Evolutionary conservation across 2,888 invertebrate species (phyloP).

Genomic region (Drosophila testacea): DNA sequence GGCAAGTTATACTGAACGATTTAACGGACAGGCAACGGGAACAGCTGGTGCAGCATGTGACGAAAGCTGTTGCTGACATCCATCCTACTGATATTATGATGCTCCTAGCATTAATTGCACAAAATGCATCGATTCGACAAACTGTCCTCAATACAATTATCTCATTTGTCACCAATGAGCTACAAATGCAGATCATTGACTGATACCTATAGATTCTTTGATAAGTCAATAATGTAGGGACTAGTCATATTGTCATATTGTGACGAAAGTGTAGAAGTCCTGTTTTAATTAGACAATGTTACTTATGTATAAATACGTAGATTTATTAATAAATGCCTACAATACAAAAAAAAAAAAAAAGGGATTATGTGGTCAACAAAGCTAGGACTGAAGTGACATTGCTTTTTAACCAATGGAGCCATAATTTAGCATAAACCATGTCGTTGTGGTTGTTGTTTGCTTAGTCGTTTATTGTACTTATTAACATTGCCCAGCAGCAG

Average conservation of each 20-base stretch:
- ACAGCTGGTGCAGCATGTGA: slow-evolving; percentile 76
- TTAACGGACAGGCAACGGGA: slow-evolving; percentile 80
- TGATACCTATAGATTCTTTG: slow-evolving; percentile 47
- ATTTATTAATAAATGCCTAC: slow-evolving; percentile 35
- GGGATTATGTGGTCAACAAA: slow-evolving; percentile 34
- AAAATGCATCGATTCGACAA: slow-evolving; percentile 77
- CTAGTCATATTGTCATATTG: neutral
- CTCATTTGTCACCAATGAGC: slow-evolving; percentile 82
- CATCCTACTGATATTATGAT: slow-evolving; percentile 79
- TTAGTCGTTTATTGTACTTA: slow-evolving; percentile 57
- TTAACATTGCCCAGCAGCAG: slow-evolving; percentile 43
- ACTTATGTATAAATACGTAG: slow-evolving; percentile 3
- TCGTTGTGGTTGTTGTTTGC: slow-evolving; percentile 37
- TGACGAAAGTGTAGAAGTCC: neutral
- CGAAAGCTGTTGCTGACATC: slow-evolving; percentile 78
- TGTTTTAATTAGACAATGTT: slow-evolving; percentile 9
- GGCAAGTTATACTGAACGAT: slow-evolving; percentile 83
- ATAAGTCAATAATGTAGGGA: neutral
- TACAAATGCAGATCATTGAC: slow-evolving; percentile 81
- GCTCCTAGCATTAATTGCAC: slow-evolving; percentile 79
- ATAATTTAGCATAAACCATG: slow-evolving; percentile 46
- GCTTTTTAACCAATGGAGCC: slow-evolving; percentile 27
- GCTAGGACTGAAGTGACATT: slow-evolving; percentile 8
- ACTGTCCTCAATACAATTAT: slow-evolving; percentile 79
- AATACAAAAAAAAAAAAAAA: too few species aligned